Evolutionary conservation across 2,797 vertebrate species (phyloP).

Genomic region (Loris lydekkerianus): DNA sequence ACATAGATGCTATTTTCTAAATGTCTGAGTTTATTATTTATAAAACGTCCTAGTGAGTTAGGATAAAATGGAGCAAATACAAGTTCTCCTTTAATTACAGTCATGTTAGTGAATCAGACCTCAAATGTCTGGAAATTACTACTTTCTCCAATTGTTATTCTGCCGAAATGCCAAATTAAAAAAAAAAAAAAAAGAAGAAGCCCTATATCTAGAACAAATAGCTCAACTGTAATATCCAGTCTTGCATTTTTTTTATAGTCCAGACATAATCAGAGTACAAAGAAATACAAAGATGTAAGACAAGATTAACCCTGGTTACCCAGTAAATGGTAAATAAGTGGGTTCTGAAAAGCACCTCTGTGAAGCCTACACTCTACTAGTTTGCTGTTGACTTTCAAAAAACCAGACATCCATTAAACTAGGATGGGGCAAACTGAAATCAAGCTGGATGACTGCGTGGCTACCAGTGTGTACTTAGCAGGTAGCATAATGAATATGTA

Average conservation of each 20-base stretch:
- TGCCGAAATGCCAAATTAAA: conserved; percentile 73
- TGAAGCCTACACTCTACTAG: not conserved
- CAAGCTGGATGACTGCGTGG: not conserved
- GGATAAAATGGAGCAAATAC: conserved; percentile 62
- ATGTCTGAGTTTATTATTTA: conserved; percentile 69
- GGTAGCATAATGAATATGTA: not conserved
- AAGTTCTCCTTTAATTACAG: conserved; percentile 76
- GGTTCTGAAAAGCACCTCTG: not conserved
- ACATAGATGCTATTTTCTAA: conserved; percentile 64
- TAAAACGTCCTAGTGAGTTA: conserved; percentile 65
- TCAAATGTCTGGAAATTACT: conserved; percentile 76
- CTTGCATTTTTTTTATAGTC: not conserved
- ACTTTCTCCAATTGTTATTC: conserved; percentile 73
- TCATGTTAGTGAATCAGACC: conserved; percentile 75
- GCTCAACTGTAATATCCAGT: conserved; percentile 28
- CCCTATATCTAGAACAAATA: conserved; percentile 56
- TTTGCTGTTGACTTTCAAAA: not conserved
- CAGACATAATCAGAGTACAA: not conserved
- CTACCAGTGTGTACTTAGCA: not conserved
- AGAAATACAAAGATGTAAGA: not conserved
- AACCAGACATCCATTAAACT: not conserved
- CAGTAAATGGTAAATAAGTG: not conserved
- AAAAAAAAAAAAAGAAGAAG: not conserved
- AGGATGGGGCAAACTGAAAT: not conserved
- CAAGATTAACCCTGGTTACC: not conserved